These are phyloP conservation scores for Sialis lutaria DNA, from an alignment of 2,888 invertebrate species.

Conservation along the genomic window DNA sequence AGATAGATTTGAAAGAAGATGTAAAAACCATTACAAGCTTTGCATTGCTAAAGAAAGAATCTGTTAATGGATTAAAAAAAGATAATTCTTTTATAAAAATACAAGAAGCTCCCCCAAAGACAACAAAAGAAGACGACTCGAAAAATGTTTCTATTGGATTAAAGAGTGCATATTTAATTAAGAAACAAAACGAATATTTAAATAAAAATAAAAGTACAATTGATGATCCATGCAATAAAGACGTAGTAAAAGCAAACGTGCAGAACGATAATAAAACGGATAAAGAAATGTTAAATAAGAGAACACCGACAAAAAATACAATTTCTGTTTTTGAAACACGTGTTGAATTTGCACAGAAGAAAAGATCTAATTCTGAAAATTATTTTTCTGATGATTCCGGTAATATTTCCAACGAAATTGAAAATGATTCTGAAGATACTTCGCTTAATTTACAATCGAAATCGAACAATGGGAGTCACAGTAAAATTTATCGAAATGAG, in stretches of 20 bases:
- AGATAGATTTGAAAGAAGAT: background rate
- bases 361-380: conserved; percentile 43
- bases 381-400: conserved; percentile 58
- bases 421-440: conserved; percentile 19
- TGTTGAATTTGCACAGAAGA: background rate
- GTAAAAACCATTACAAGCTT: conserved; percentile 4
- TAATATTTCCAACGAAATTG: conserved; percentile 61
- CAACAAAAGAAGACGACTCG: background rate
- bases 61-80: background rate
- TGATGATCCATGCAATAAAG: background rate
- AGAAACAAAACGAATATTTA: conserved; percentile 1
- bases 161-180: conserved; percentile 2
- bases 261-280: too few relatives aligned
- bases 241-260: background rate
- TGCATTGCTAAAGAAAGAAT: conserved; percentile 2
- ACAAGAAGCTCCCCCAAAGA: conserved; percentile 2
- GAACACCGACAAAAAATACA: background rate
- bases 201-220: background rate
- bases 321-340: background rate
- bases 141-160: conserved; percentile 1
- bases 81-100: background rate
- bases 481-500: too few relatives aligned
- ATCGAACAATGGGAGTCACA: too few relatives aligned
- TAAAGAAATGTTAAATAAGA: background rate
- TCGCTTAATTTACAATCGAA: too few relatives aligned